Evolutionary conservation across 2,888 invertebrate species (phyloP).

Genomic region (Hesperia comma): DNA sequence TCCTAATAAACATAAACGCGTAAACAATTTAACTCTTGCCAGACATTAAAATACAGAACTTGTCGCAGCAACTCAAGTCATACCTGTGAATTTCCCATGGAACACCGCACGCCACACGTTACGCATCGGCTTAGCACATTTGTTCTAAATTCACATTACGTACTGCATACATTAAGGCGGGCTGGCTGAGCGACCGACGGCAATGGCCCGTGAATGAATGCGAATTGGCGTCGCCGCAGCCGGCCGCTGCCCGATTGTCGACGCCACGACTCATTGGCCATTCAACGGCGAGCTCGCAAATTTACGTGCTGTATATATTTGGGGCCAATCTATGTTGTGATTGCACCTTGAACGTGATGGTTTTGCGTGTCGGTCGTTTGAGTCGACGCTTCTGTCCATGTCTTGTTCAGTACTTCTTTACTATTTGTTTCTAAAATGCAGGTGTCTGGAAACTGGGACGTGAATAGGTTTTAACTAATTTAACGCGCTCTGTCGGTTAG

Average conservation of each 20-base stretch:
- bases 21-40: neutral
- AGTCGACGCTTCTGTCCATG: neutral
- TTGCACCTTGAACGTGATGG: constrained; percentile 50
- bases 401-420: no score
- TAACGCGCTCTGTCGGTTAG: no score
- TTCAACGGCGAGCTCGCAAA: constrained; percentile 65
- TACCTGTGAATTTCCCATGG: constrained; percentile 22
- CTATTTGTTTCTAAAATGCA: no score
- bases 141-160: constrained; percentile 68
- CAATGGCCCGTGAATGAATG: constrained; percentile 72
- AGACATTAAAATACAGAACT: neutral
- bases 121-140: constrained; percentile 41
- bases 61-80: constrained; percentile 9
- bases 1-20: neutral
- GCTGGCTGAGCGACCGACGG: constrained; percentile 13
- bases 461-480: no score
- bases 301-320: constrained; percentile 62
- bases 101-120: neutral
- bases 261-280: constrained; percentile 75
- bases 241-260: constrained; percentile 75
- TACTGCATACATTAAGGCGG: constrained; percentile 55
- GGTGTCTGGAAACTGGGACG: no score
- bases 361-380: constrained; percentile 11
- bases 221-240: constrained; percentile 75
- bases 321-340: constrained; percentile 53